These are phyloP conservation scores for Aythya baeri DNA, from an alignment of 2,113 vertebrate species.

Conservation along the genomic window DNA sequence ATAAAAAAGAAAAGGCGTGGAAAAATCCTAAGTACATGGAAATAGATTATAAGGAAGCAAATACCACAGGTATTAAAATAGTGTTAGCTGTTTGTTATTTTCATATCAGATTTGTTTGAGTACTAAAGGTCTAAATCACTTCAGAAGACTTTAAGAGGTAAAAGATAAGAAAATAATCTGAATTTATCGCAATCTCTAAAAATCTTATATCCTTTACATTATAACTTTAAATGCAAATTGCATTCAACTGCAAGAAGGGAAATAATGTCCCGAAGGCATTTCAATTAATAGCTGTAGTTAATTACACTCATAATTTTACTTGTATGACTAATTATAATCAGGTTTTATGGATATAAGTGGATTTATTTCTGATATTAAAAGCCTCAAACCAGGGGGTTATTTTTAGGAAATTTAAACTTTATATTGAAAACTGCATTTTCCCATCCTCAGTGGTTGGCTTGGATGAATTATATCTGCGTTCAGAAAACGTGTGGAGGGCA, in stretches of 20 bases:
- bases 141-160: neutral
- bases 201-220: neutral
- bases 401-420: slow-evolving; percentile 2
- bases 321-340: slow-evolving; percentile 32
- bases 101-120: neutral
- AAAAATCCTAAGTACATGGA: neutral
- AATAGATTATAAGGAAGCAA: neutral
- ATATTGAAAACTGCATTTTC: neutral
- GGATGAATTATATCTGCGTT: neutral
- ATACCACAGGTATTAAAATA: neutral
- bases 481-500: neutral
- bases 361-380: slow-evolving; percentile 7
- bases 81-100: no score
- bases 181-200: neutral
- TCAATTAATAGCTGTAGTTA: slow-evolving; percentile 41
- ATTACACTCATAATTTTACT: slow-evolving; percentile 31
- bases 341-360: neutral
- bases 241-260: neutral
- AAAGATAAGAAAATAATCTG: neutral
- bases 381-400: neutral
- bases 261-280: slow-evolving; percentile 29
- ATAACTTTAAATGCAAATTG: neutral
- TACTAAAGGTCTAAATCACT: neutral
- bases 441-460: neutral
- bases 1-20: neutral